Conservation (phyloP, 2,888 invertebrate genomes). For the Mesorhabditis spiculigera region DNA sequence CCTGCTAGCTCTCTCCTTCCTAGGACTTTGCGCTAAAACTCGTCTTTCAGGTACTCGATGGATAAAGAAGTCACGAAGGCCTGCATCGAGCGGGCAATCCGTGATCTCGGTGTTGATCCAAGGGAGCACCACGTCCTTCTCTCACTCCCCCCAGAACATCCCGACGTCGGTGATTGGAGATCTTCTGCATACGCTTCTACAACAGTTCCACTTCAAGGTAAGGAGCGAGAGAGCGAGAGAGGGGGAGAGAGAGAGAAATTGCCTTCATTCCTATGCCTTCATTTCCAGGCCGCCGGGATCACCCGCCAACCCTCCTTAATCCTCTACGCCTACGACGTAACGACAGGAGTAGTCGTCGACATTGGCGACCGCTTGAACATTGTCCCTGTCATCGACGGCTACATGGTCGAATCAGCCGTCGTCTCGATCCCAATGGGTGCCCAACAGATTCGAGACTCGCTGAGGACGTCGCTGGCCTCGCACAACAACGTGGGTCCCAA, state of each 20-base stretch:
- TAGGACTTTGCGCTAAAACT: no score
- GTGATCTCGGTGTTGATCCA: constrained; percentile 62
- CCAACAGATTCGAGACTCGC: constrained; percentile 59
- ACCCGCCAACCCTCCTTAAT: constrained; percentile 66
- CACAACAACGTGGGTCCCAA: constrained; percentile 43
- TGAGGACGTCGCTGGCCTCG: constrained; percentile 37
- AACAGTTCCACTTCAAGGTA: constrained; percentile 31
- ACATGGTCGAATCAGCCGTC: constrained; percentile 64
- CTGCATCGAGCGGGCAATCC: constrained; percentile 64
- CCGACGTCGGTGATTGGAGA: constrained; percentile 44
- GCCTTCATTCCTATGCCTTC: background rate
- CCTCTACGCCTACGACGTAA: constrained; percentile 66
- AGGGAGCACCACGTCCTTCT: constrained; percentile 60
- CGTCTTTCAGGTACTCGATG: constrained; percentile 54
- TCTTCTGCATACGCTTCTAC: constrained; percentile 58
- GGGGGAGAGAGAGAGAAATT: background rate
- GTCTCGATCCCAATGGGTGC: constrained; percentile 65
- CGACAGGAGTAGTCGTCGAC: constrained; percentile 67
- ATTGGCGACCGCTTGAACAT: constrained; percentile 67
- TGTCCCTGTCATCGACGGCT: constrained; percentile 66
- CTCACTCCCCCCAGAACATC: constrained; percentile 53
- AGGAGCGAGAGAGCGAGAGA: background rate
- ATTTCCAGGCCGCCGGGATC: constrained; percentile 60
- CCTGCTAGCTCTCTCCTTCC: no score
- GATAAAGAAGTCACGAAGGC: constrained; percentile 62